Evolutionary conservation across 1,140 invertebrate genomes (phyloP).

Genomic region (Bombus sylvicola): DNA sequence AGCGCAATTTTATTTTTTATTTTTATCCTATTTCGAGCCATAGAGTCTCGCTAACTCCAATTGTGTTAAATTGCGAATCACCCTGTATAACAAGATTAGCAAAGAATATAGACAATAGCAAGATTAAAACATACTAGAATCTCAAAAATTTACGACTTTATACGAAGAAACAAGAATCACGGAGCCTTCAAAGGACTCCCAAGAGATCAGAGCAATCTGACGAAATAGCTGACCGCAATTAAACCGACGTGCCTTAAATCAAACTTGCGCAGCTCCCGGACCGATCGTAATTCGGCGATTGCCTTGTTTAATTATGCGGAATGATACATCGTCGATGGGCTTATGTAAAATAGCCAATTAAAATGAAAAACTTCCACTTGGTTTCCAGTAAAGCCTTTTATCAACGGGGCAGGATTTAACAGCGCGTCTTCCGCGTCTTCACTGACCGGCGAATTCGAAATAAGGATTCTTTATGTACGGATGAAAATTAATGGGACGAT

Average conservation of each 20-base stretch:
- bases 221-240: conserved; percentile 24
- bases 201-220: not conserved
- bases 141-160: not conserved
- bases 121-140: not conserved
- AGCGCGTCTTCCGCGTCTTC: not conserved
- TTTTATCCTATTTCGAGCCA: too few species aligned
- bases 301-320: conserved; percentile 58
- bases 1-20: too few species aligned
- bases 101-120: too few species aligned
- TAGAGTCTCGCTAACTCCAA: too few species aligned
- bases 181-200: not conserved
- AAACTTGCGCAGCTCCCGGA: not conserved
- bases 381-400: conserved; percentile 42
- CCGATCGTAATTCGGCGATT: conserved; percentile 50
- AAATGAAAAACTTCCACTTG: conserved; percentile 48
- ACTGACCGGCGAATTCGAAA: conserved; percentile 18
- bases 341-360: conserved; percentile 59
- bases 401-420: conserved; percentile 11
- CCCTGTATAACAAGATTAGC: too few species aligned
- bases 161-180: not conserved
- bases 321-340: conserved; percentile 34
- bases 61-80: too few species aligned
- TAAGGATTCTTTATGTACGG: conserved; percentile 49
- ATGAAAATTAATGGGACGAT: conserved; percentile 58
- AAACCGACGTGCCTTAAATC: conserved; percentile 26